These are phyloP conservation scores for Pristis pectinata DNA, from an alignment of 2,797 vertebrate genomes.

Conservation along the genomic window DNA sequence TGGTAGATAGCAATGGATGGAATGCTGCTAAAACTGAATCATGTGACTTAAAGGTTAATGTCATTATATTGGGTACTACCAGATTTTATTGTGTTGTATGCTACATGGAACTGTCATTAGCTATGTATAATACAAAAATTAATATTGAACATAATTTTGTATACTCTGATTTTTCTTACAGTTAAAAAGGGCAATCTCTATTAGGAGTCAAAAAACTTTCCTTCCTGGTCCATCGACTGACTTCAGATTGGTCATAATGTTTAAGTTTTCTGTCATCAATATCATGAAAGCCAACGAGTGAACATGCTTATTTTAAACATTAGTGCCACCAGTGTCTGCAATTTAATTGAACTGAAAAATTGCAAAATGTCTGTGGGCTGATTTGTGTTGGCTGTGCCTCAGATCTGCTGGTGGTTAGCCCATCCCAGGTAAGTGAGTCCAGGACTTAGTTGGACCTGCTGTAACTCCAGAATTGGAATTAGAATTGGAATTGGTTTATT, in stretches of 20 bases:
- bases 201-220: not conserved
- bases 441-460: too few species aligned
- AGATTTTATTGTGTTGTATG: not conserved
- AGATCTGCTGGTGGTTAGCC: too few species aligned
- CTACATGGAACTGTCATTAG: too few species aligned
- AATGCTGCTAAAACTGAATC: not conserved
- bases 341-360: not conserved
- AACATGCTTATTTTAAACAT: not conserved
- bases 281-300: not conserved
- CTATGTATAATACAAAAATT: too few species aligned
- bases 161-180: not conserved
- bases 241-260: not conserved
- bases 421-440: too few species aligned
- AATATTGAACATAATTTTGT: not conserved
- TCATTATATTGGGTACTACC: not conserved
- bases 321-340: not conserved
- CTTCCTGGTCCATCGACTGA: not conserved
- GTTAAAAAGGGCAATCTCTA: not conserved
- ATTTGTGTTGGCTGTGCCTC: too few species aligned
- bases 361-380: too few species aligned
- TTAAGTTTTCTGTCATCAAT: not conserved
- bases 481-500: too few species aligned
- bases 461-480: too few species aligned
- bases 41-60: not conserved
- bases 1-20: not conserved